A percentile compares a stretch with the other conserved stretches of the same genome.
phyloP scores from a whole-genome alignment of 1,140 invertebrate genomes.

The Hestina assimilis region DNA sequence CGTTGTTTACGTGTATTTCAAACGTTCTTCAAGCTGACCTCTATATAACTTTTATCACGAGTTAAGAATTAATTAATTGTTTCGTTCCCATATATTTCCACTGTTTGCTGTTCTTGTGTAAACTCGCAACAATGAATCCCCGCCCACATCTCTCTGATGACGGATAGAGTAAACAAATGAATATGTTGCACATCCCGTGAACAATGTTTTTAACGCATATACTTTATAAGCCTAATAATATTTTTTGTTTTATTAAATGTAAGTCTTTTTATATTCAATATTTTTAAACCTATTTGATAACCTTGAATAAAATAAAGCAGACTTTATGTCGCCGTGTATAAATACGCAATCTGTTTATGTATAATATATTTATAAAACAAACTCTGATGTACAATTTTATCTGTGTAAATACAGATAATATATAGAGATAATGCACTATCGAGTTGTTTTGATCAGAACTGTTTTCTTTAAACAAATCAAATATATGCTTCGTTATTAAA shows the following conservation, averaged over 20 bases:
- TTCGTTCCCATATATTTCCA: constrained; percentile 15
- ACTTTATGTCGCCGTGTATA: constrained; percentile 15
- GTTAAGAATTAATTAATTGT: constrained; percentile 1
- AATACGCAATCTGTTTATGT: not conserved
- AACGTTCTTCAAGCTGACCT: too few relatives aligned
- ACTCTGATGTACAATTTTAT: not conserved
- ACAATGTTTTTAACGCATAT: not conserved
- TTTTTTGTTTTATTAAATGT: not conserved
- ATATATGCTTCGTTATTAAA: too few relatives aligned
- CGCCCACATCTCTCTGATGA: constrained; percentile 31
- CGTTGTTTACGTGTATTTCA: too few relatives aligned
- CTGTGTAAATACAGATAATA: not conserved
- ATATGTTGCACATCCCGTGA: constrained; percentile 17
- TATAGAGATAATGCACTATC: not conserved
- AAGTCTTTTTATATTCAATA: too few relatives aligned
- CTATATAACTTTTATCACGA: too few relatives aligned
- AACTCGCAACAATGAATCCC: constrained; percentile 13
- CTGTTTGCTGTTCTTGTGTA: constrained; percentile 15
- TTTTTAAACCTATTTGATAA: too few relatives aligned
- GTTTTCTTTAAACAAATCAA: too few relatives aligned
- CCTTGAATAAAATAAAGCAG: constrained; percentile 1
- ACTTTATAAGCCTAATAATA: not conserved
- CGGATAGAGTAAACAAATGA: constrained; percentile 38
- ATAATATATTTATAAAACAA: constrained; percentile 3
- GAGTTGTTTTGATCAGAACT: not conserved